phyloP scores from a whole-genome alignment of 2,113 vertebrate genomes.

The Alaudala cheleensis region DNA sequence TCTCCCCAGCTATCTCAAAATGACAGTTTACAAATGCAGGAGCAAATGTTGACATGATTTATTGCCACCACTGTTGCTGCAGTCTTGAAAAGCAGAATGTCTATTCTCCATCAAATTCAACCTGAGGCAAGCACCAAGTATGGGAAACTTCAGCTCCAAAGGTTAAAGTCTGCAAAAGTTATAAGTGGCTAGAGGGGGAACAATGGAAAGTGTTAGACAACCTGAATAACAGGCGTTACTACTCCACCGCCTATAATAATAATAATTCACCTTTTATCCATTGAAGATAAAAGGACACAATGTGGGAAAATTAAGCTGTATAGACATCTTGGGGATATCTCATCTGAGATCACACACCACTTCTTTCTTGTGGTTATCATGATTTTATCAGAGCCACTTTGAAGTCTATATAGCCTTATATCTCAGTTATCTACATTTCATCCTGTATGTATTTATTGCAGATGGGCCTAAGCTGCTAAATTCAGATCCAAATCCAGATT shows the following conservation, averaged over 20 bases:
- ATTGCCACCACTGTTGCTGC: not conserved
- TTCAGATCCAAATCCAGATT: conserved; percentile 71
- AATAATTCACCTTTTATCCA: conserved; percentile 72
- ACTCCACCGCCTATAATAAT: conserved; percentile 58
- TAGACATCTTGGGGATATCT: conserved; percentile 68
- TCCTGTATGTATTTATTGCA: conserved; percentile 71
- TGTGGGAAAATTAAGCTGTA: conserved; percentile 70
- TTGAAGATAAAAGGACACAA: conserved; percentile 69
- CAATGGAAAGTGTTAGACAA: conserved; percentile 67
- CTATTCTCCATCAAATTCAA: not conserved
- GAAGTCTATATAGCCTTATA: conserved; percentile 70
- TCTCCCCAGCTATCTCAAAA: not conserved
- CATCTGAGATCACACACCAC: conserved; percentile 64
- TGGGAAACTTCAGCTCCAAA: conserved; percentile 4
- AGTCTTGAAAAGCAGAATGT: not conserved
- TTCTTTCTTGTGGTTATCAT: conserved; percentile 70
- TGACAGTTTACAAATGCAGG: conserved; percentile 32
- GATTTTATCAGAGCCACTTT: conserved; percentile 67
- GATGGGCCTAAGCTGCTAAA: conserved; percentile 69
- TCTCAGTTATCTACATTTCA: conserved; percentile 70
- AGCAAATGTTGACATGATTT: conserved; percentile 37
- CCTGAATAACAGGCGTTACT: conserved; percentile 66
- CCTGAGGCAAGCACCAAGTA: conserved; percentile 7
- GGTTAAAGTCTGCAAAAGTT: conserved; percentile 48
- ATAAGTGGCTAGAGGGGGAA: not conserved